These are phyloP conservation scores for Ifrita kowaldi DNA, from an alignment of 2,113 vertebrate species.

Conservation along the genomic window DNA sequence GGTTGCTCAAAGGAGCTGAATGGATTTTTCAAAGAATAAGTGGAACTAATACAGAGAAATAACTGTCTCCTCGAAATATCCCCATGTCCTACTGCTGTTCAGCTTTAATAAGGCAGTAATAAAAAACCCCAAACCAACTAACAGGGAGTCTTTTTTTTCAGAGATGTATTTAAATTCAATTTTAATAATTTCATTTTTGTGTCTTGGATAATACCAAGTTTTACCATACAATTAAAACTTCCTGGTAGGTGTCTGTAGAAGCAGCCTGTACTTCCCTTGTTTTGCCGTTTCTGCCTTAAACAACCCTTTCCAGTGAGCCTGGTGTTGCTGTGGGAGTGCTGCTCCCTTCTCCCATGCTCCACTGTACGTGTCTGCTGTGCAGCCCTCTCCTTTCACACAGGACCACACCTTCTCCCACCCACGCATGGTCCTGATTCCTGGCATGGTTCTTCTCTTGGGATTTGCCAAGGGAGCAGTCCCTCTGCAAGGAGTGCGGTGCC, in stretches of 20 bases:
- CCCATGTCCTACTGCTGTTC: background rate
- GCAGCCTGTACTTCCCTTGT: background rate
- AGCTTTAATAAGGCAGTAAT: background rate
- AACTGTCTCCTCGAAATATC: background rate
- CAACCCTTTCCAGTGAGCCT: background rate
- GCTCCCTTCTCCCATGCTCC: background rate
- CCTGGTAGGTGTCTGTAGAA: background rate
- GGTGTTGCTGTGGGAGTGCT: background rate
- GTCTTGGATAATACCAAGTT: background rate
- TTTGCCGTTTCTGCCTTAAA: background rate
- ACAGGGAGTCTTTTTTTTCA: background rate
- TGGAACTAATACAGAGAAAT: background rate
- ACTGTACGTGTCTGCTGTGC: rapidly evolving
- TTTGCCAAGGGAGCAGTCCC: background rate
- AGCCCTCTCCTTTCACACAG: background rate
- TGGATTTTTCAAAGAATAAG: background rate
- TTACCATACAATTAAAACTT: background rate
- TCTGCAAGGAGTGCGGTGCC: background rate
- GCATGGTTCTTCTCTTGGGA: rapidly evolving
- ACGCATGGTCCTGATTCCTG: rapidly evolving
- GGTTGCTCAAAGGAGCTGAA: background rate
- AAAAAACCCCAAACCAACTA: background rate
- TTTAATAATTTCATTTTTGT: background rate
- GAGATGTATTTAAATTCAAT: background rate
- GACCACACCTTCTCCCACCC: background rate